Conservation (phyloP, 1,140 invertebrate genomes). For the Calephelis virginiensis region DNA sequence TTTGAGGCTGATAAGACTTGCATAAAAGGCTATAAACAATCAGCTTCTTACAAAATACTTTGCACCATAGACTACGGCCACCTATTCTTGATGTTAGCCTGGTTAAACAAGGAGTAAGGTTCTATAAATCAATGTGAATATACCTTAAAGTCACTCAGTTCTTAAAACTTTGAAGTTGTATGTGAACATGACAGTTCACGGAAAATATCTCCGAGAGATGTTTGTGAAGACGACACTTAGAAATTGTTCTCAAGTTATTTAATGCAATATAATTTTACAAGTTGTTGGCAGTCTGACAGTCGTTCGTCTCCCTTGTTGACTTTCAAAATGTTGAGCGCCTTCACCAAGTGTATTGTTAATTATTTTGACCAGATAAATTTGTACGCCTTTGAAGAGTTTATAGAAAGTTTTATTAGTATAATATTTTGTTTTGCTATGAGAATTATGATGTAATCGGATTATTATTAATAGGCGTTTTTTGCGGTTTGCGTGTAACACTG, state of each 20-base stretch:
- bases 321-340: slow-evolving; percentile 20
- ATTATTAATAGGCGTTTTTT: too few relatives aligned
- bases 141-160: too few relatives aligned
- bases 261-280: slow-evolving; percentile 29
- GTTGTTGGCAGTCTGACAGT: slow-evolving; percentile 28
- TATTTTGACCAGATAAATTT: slow-evolving; percentile 10
- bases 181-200: slow-evolving; percentile 6
- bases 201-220: slow-evolving; percentile 17
- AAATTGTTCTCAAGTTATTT: slow-evolving; percentile 28
- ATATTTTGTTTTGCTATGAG: not conserved
- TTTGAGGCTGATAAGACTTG: too few relatives aligned
- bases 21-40: too few relatives aligned
- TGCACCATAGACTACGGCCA: too few relatives aligned
- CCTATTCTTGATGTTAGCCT: too few relatives aligned
- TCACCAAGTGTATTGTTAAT: slow-evolving; percentile 24
- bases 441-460: too few relatives aligned
- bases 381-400: not conserved
- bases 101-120: too few relatives aligned
- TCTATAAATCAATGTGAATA: too few relatives aligned
- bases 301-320: slow-evolving; percentile 27
- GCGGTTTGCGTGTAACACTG: too few relatives aligned
- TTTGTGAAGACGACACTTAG: slow-evolving; percentile 20
- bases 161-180: not conserved
- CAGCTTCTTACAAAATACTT: too few relatives aligned
- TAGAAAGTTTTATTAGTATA: not conserved